These are phyloP conservation scores for Cochlearius cochlearius DNA, from an alignment of 2,113 vertebrate species.

Conservation along the genomic window DNA sequence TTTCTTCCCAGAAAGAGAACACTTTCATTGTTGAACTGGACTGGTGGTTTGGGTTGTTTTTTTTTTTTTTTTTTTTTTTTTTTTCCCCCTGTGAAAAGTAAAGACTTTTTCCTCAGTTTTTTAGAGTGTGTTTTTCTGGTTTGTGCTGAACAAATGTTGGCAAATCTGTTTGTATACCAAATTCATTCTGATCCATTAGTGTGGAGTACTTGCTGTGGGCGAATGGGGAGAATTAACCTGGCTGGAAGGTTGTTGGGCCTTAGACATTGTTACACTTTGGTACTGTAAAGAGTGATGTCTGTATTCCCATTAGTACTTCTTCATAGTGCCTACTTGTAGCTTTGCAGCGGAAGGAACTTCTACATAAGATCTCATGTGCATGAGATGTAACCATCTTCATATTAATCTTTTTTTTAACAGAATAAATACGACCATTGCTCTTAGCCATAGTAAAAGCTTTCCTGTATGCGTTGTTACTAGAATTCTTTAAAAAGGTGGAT, in stretches of 20 bases:
- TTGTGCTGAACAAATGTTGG: neutral
- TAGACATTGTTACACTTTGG: accelerated
- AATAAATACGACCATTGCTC: neutral
- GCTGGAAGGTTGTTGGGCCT: neutral
- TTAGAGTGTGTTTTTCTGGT: neutral
- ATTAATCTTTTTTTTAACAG: neutral
- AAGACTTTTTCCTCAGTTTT: neutral
- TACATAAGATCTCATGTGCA: neutral
- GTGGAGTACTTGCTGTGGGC: neutral
- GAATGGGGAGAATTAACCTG: neutral
- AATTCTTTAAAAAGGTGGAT: neutral
- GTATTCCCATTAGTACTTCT: neutral
- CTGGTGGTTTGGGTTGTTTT: neutral
- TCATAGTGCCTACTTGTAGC: neutral
- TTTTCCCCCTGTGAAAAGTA: neutral
- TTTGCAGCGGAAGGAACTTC: neutral
- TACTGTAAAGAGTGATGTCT: neutral
- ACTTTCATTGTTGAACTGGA: neutral
- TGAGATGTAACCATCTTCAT: neutral
- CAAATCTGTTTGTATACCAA: neutral
- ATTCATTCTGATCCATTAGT: neutral
- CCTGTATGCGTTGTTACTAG: neutral
- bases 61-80: neutral
- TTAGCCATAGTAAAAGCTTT: neutral
- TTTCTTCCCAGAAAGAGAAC: neutral